Base-by-base conservation (phyloP, 2,888 invertebrate genomes). In the Cartodere bifasciata region DNA sequence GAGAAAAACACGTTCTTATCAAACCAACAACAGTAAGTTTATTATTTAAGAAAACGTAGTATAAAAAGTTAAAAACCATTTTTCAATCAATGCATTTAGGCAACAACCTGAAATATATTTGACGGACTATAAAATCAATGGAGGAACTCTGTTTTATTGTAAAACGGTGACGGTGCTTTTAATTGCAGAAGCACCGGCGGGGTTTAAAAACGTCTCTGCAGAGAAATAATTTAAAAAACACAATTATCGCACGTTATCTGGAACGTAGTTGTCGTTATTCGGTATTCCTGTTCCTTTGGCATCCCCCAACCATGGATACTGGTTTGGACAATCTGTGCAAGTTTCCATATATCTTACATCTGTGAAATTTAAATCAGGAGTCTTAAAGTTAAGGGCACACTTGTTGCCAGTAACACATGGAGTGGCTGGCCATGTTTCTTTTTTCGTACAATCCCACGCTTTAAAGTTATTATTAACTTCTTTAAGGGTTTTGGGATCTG, bases 221-320 rank as follows among this genome's bases (percentile, higher is more conserved):
- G n/a, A n/a, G n/a, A n/a, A n/a, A n/a, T n/a, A n/a, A n/a, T n/a
- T n/a, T n/a, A n/a, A 12, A 15, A 23, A 10, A n/a, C 20, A 3
- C 22, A 26, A 39, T 29, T 39, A 41, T 29, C 36, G 43, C 33
- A 68, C 61, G 48, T 70, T 77, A 51, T 81, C 81, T 28, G 81
- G 79, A 56, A 76, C 72, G 54, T 87, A 87, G 57, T 79, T 82
- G 53, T 87, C 87, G 44, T 70, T 77, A 25, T 79, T 79, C 16
- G 75, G 69, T 41, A 81, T 72, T 7, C 86, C 87, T 13, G 82
- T 78, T 31, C 87, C 87, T 44, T 75, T 81, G 2, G 86, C 76
- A 59, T 88, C 87, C 14, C 86, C 86, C 39, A 88, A 58, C 90
- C 90, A 90, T 2, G 90, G 90, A 61, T 83, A 79, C 58, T 73